Evolutionary conservation across 2,888 invertebrate genomes (phyloP).

Genomic region (Parapristionchus giblindavisi): DNA sequence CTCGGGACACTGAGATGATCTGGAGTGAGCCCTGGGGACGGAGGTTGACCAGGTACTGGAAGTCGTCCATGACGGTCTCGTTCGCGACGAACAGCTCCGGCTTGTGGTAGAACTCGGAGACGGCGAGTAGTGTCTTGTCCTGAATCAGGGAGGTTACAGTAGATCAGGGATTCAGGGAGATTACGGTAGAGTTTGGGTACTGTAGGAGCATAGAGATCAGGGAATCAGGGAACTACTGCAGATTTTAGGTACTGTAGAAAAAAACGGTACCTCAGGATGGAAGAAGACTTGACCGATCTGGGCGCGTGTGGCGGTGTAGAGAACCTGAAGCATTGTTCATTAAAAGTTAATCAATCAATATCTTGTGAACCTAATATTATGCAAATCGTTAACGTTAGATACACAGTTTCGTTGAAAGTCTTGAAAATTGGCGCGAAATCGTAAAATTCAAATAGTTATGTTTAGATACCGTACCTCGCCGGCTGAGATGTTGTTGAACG

Average conservation of each 20-base stretch:
- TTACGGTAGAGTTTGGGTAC: neutral
- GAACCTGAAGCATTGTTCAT: slow-evolving; percentile 46
- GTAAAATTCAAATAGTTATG: no score
- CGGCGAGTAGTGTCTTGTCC: slow-evolving; percentile 64
- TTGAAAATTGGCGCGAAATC: no score
- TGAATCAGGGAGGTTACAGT: neutral
- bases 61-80: slow-evolving; percentile 60
- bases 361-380: no score
- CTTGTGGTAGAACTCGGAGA: slow-evolving; percentile 67
- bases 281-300: slow-evolving; percentile 66
- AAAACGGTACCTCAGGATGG: slow-evolving; percentile 57
- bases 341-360: no score
- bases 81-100: slow-evolving; percentile 68
- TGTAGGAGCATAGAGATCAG: neutral
- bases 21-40: slow-evolving; percentile 59
- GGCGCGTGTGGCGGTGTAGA: slow-evolving; percentile 63
- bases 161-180: neutral
- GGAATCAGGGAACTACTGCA: neutral
- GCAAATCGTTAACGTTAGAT: no score
- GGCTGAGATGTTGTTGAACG: slow-evolving; percentile 51
- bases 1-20: slow-evolving; percentile 50
- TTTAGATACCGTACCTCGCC: slow-evolving; percentile 27
- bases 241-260: no score
- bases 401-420: no score
- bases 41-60: slow-evolving; percentile 64